These are phyloP conservation scores for Fratercula arctica DNA, from an alignment of 2,797 vertebrate species.

Conservation along the genomic window DNA sequence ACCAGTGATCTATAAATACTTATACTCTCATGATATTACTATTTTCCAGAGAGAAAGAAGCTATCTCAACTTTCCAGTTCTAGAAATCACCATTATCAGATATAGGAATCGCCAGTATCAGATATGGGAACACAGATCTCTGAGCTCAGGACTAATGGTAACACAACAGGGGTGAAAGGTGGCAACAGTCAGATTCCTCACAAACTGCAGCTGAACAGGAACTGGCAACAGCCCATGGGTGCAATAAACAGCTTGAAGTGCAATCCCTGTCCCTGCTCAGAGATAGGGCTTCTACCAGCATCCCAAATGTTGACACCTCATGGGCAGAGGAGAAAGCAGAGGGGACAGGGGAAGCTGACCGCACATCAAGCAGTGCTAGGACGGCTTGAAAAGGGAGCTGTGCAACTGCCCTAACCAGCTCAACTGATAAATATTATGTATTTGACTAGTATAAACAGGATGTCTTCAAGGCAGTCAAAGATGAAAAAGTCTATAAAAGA, in stretches of 20 bases:
- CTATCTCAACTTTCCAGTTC: background rate
- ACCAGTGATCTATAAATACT: background rate
- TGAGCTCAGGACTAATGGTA: background rate
- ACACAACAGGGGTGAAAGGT: rapidly evolving
- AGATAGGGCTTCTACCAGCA: background rate
- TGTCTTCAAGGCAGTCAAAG: background rate
- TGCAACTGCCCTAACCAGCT: background rate
- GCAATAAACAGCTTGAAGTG: background rate
- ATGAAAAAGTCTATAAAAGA: background rate
- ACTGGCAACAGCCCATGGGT: rapidly evolving
- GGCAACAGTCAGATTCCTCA: background rate
- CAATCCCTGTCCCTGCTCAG: background rate
- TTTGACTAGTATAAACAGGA: background rate
- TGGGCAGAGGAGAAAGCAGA: background rate
- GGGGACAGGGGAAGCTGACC: background rate
- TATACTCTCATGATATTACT: background rate
- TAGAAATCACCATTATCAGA: background rate
- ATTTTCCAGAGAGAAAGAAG: background rate
- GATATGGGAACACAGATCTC: background rate
- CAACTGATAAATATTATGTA: background rate
- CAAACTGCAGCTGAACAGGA: background rate
- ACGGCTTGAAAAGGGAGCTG: background rate
- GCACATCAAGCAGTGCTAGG: background rate
- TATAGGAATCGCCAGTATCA: background rate
- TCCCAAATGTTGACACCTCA: background rate